Base-by-base conservation (phyloP, 2,888 invertebrate genomes). In the Homarus gammarus region DNA sequence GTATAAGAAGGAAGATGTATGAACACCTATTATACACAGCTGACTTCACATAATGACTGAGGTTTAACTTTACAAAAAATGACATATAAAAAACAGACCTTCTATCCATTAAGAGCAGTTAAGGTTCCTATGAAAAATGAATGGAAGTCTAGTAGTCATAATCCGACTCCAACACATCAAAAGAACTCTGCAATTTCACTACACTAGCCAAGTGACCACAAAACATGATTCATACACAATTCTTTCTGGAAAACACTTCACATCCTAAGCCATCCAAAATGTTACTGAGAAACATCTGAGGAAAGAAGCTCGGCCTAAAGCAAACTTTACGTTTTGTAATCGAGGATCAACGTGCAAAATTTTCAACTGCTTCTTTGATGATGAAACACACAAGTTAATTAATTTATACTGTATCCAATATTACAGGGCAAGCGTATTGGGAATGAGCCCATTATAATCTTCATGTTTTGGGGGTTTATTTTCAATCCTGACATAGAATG, bases 21-120 rank as follows among this genome's bases (percentile, higher is more conserved):
- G 49, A 68, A 88, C 88, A 88, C 75, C 73, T 88, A 88, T 88
- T 88, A 88, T 88, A 88, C 88, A 88, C 88, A 88, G 88, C 88
- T 88, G 88, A 77, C 88, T 88, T 88, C 70, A 84, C 83, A 84
- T 83, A 64, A 87, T 88, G 49, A 49, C 82, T 73, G 51, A 83
- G 40, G 49, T 75, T 64, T 78, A 33, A 85, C 31, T 38, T 82
- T 82, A 49, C 18, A 82, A 82, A 82, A 31, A 64, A 82, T 31
- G 2, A 61, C 40, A 64, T 33, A 70, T 22, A 70, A 70, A 82
- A 82, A 70, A 38, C 22, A 68, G 49, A 70, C 64, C 64, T 79
- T 81, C 33, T 75, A 49, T 38, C 77, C 82, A 75, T 83, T 56
- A 82, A 87, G 49, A 85, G 72, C 44, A 77, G 81, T 51, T 61